phyloP scores from a whole-genome alignment of 1,140 invertebrate species.

The Kradibia gibbosae region DNA sequence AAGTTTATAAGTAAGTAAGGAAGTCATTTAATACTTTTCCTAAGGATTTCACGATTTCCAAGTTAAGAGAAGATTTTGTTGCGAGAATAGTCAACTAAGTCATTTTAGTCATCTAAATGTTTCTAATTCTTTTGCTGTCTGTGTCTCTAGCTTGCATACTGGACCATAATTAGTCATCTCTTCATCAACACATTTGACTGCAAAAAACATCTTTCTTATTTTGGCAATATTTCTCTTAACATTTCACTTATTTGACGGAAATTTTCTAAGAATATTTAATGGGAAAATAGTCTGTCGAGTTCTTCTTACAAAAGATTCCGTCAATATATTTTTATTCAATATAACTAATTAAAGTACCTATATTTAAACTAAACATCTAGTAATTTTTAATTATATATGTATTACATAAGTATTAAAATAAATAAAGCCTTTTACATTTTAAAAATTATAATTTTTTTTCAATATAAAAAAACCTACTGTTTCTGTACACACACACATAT shows the following conservation, averaged over 20 bases:
- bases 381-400: too few species aligned
- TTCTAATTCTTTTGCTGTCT: constrained; percentile 27
- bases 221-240: constrained; percentile 9
- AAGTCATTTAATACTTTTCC: constrained; percentile 34
- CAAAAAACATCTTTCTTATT: constrained; percentile 20
- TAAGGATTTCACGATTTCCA: constrained; percentile 12
- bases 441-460: too few species aligned
- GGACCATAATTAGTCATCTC: neutral
- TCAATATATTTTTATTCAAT: constrained; percentile 21
- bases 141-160: neutral
- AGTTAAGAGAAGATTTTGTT: constrained; percentile 33
- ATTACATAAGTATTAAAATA: too few species aligned
- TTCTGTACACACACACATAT: too few species aligned
- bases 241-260: neutral
- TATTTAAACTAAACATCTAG: too few species aligned
- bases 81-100: constrained; percentile 26
- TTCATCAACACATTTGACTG: neutral
- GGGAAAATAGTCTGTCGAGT: neutral
- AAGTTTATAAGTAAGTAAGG: neutral
- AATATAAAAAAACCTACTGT: too few species aligned
- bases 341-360: neutral
- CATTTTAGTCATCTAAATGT: constrained; percentile 27
- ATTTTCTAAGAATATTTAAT: neutral
- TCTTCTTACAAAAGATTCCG: constrained; percentile 11
- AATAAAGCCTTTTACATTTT: too few species aligned